Evolutionary conservation across 2,888 invertebrate genomes (phyloP), one percentile per base, ranked within the genome.

Genomic region (Melieria picta): DNA sequence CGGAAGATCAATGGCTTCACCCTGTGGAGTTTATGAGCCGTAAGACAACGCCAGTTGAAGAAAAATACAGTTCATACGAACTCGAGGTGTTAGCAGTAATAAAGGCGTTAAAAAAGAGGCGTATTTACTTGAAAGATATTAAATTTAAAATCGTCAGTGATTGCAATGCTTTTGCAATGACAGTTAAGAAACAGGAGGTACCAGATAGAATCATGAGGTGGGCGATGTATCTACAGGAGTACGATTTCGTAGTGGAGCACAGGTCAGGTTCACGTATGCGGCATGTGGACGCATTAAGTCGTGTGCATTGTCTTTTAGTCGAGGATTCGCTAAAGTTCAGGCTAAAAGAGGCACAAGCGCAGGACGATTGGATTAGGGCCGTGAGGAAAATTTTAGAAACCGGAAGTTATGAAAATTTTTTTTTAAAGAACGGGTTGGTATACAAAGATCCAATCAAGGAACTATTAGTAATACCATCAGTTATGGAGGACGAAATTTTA

Each of bases 191-290:
- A 45, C 55, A 56, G 56, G 65, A 65, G 16, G 56, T 56, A 16
- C 65, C 65, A 5, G 57, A 65, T n/a, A 55, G 65, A 43, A 56
- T 65, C 11, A 65, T 55, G 65, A 65, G 55, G 45, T 56, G 65
- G 65, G 65, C 65, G 13, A 65, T 65, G 46, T 65, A 55, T 43
- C 11, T 65, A 42, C 50, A 63, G 63, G 56, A 57, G 30, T 57
- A 57, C 13, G 30, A 57, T 57, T 57, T 30, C 9, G 11, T 60
- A 42, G n/a, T 65, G 16, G 55, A 65, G 43, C 65, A 56, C 45
- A 55, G 55, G 13, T 4, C 65, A n/a, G 65, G 56, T 46, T 52
- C 65, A 11, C 55, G 52, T 7, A 65, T 65, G 55, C 30, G 9
- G 42, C 55, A 65, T n/a, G 65, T 65, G 11, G 65, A 65, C 55